Conservation (phyloP, 2,888 invertebrate genomes). For the Phoronis australis region DNA sequence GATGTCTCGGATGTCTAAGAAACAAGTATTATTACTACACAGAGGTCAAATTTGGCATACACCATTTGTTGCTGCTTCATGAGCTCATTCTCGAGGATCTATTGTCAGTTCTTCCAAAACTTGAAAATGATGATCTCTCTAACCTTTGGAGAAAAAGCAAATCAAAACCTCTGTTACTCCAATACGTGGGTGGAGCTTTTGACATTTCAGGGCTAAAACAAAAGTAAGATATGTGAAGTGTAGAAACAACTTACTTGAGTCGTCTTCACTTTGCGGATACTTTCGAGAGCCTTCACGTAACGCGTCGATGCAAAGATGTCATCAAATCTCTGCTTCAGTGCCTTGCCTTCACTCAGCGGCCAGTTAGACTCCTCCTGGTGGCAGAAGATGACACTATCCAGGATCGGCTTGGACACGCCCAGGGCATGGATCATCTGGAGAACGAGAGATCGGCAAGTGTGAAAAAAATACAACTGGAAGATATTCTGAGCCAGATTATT, state of each 20-base stretch:
- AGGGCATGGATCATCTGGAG: slow-evolving; percentile 66
- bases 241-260: slow-evolving; percentile 32
- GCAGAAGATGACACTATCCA: slow-evolving; percentile 96
- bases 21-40: too few relatives aligned
- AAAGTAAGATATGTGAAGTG: background rate
- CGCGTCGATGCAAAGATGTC: slow-evolving; percentile 93
- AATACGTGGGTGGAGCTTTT: too few relatives aligned
- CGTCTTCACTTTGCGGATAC: slow-evolving; percentile 42
- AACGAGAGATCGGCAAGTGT: too few relatives aligned
- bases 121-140: too few relatives aligned
- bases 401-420: slow-evolving; percentile 89
- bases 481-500: too few relatives aligned
- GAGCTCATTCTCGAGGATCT: too few relatives aligned
- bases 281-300: slow-evolving; percentile 84
- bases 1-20: background rate
- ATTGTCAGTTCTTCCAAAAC: too few relatives aligned
- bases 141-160: background rate
- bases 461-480: too few relatives aligned
- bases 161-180: too few relatives aligned
- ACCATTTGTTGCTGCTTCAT: too few relatives aligned
- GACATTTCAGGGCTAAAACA: too few relatives aligned
- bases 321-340: slow-evolving; percentile 92
- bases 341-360: slow-evolving; percentile 90
- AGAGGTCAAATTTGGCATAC: too few relatives aligned
- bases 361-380: slow-evolving; percentile 98